A percentile compares a stretch with the other conserved stretches of the same genome.
Conservation (phyloP, 2,797 vertebrate species). For the Fistularia commersonii region DNA sequence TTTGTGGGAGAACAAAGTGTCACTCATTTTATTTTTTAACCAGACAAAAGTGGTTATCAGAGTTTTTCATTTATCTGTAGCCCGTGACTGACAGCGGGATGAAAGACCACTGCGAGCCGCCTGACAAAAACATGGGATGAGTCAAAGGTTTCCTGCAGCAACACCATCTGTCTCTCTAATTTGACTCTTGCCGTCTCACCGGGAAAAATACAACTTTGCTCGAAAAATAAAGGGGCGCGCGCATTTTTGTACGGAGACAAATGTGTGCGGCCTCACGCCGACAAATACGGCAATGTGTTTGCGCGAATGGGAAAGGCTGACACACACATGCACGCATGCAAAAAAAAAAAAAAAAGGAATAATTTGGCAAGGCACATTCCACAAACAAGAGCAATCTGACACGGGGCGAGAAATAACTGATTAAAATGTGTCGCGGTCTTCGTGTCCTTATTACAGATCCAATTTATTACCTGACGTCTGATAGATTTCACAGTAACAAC, state of each 20-base stretch:
- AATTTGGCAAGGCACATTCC: background rate
- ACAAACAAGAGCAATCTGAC: slow-evolving; percentile 8
- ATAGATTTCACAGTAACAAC: background rate
- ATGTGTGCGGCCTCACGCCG: background rate
- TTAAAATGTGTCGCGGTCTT: too few species aligned
- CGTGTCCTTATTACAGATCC: too few species aligned
- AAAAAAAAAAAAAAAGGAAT: background rate
- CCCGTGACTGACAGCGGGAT: slow-evolving; percentile 39
- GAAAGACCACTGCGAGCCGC: slow-evolving; percentile 52
- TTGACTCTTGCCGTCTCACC: slow-evolving; percentile 33
- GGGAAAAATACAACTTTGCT: slow-evolving; percentile 27
- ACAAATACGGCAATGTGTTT: background rate
- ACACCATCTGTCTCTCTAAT: slow-evolving; percentile 54
- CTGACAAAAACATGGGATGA: slow-evolving; percentile 60
- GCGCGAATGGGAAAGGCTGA: too few species aligned
- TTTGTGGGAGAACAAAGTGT: slow-evolving; percentile 3
- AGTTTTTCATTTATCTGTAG: slow-evolving; percentile 43
- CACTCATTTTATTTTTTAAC: slow-evolving; percentile 26
- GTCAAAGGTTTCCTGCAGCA: slow-evolving; percentile 59
- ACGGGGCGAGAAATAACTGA: too few species aligned
- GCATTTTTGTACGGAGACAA: background rate
- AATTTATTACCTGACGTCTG: too few species aligned
- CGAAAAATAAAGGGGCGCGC: slow-evolving; percentile 12
- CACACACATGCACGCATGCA: background rate
- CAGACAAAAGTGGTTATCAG: slow-evolving; percentile 20